Evolutionary conservation across 2,888 invertebrate species (phyloP).

Genomic region (Molorchus minor): DNA sequence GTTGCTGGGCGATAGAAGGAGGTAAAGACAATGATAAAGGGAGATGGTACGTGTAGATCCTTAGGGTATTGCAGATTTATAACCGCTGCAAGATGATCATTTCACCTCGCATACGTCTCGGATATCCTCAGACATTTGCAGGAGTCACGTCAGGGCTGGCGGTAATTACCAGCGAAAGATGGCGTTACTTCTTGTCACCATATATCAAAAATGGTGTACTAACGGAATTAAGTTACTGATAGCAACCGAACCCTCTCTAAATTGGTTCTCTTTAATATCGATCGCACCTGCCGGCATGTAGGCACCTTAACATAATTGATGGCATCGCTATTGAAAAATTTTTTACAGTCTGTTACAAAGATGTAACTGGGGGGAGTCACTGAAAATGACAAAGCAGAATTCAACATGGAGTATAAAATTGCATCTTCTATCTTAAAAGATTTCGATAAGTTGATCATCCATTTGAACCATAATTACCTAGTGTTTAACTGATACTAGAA

Average conservation of each 20-base stretch:
- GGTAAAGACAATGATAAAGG: conserved; percentile 56
- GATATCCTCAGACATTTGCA: conserved; percentile 50
- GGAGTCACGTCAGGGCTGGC: conserved; percentile 51
- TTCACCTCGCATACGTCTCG: conserved; percentile 52
- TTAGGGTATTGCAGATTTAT: conserved; percentile 54
- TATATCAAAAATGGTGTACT: conserved; percentile 52
- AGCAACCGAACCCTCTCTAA: conserved; percentile 50
- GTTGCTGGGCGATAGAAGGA: conserved; percentile 35
- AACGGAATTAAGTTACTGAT: conserved; percentile 48
- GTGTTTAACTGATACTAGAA: no score
- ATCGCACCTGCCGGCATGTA: conserved; percentile 33
- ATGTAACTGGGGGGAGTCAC: no score
- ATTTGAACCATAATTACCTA: no score
- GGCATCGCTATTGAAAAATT: no score
- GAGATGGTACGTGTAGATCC: conserved; percentile 59
- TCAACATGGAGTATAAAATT: no score
- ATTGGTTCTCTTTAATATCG: conserved; percentile 54
- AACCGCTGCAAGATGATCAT: conserved; percentile 54
- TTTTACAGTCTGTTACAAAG: no score
- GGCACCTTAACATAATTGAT: no score
- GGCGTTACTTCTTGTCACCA: conserved; percentile 52
- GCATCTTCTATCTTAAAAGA: no score
- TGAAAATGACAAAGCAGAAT: no score
- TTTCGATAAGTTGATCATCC: no score
- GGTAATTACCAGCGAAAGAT: conserved; percentile 54